Evolutionary conservation across 2,797 vertebrate species (phyloP), one percentile per base, ranked within the genome.

Genomic region (Hydrolagus colliei): DNA sequence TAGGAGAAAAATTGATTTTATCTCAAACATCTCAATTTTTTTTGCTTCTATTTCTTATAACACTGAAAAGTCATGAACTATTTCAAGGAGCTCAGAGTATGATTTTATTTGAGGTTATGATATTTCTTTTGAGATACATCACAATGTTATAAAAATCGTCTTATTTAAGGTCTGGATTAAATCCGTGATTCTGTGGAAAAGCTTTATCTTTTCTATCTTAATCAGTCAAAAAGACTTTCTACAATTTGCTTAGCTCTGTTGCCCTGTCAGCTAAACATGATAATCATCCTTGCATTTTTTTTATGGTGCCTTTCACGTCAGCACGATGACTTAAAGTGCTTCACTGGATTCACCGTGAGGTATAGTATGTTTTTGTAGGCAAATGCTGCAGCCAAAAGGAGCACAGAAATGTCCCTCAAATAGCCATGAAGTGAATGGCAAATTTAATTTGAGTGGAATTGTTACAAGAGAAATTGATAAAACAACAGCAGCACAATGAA

Each of bases 1-100:
- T n/a, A 59, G 61, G 59, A 77, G 75, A 77, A 77, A 77, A 59
- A 77, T 20, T 61, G 18, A 77, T n/a, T 77, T 77, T 77, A 61
- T 20, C 59, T 77, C 75, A 61, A 12, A 77, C 12, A 77, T 77
- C 75, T n/a, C 52, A 77, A 61, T 61, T 20, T 10, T 77, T 61
- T 9, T 61, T 61, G 20, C 18, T 61, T 77, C 20, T n/a, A 12
- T 77, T 77, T 77, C 75, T 12, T 4, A 18, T 59, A 77, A 9
- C 16, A 59, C 52, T 16, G 61, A 77, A 61, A 41, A 18, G 11
- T 73, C 73, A 74, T 74, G 73, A 74, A 74, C 32, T 13, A 74
- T 74, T 14, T 14, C 7, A 75, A 20, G 35, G 12, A 52, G 52
- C 41, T n/a, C 18, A n/a, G 20, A 12, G 61, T 77, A 59, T 61